Base-by-base conservation (phyloP, 2,113 vertebrate species). In the Oncorhynchus nerka region DNA sequence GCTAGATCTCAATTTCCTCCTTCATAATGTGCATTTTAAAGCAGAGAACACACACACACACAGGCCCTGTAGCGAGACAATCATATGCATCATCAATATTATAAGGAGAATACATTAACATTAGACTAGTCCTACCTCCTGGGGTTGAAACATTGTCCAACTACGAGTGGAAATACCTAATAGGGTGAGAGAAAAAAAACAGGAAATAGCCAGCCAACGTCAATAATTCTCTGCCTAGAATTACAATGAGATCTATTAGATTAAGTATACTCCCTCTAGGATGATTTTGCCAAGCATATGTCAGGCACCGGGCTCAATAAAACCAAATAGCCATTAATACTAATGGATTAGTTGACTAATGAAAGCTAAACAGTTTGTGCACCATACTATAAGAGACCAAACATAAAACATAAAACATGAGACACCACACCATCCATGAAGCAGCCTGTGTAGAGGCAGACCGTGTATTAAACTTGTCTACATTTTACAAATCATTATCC, bases 1-100 rank as follows among this genome's bases (percentile, higher is more conserved):
- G 67, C 45, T 11, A 67, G 49, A 8, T 64, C 39, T 51, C 62
- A 55, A 74, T 76, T 84, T 84, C 78, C 70, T 73, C 77, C 39
- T 45, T 45, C 39, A 62, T 83, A 76, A 81, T 74, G 75, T 4
- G 45, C 66, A 73, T 79, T 68, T 84, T 57, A 64, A 78, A 83
- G 66, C 57, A 79, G 70, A 67, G 12, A 67, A 49, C 65, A 22
- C 73, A 74, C 30, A 57, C 68, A 76, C 30, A 57, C 68, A 76
- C 39, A 8, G 75, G 73, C 70, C 24, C 39, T 9, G 8, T 45
- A 76, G 15, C 76, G 13, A 74, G 26, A 77, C 75, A 68, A 74
- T 71, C 81, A 79, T 79, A 76, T 71, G 74, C 67, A 77, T 81
- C 75, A 75, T 87, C 82, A 71, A 78, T 89, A 76, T 83, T 77